phyloP scores from a whole-genome alignment of 2,113 vertebrate genomes.

The Riparia riparia region DNA sequence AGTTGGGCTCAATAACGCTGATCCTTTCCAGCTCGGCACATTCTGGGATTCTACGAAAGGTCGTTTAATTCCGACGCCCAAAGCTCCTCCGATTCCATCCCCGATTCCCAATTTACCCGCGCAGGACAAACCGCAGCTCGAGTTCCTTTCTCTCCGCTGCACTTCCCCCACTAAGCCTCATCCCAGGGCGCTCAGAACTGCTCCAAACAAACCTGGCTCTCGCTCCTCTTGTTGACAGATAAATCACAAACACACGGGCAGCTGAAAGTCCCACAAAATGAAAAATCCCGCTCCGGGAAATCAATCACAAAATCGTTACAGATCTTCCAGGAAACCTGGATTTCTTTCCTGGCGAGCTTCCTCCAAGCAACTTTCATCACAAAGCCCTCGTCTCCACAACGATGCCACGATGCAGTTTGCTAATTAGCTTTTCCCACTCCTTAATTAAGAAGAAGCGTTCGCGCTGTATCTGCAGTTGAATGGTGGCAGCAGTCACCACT shows the following conservation, averaged over 20 bases:
- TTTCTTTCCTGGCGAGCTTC: neutral
- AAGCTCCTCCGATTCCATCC: neutral
- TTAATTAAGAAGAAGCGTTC: neutral
- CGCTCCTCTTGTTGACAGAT: neutral
- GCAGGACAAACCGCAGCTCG: neutral
- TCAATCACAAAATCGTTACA: neutral
- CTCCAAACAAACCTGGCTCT: neutral
- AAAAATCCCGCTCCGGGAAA: neutral
- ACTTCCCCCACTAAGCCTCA: neutral
- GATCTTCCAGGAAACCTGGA: neutral
- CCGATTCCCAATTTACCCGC: accelerated
- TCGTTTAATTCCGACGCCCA: neutral
- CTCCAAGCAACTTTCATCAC: neutral
- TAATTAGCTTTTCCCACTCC: neutral
- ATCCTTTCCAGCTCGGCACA: neutral
- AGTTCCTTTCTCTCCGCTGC: accelerated
- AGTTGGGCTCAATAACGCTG: neutral
- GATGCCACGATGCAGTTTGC: neutral
- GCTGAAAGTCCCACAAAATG: neutral
- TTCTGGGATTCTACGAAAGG: accelerated
- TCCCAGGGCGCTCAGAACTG: neutral
- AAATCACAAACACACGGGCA: neutral
- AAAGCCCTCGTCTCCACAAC: neutral
- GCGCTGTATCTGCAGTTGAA: neutral
- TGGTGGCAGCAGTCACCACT: neutral